Percentiles rank a stretch among this genome's conserved stretches.
These are phyloP conservation scores for Dicyrtoma fusca DNA, from an alignment of 2,888 invertebrate genomes.

Conservation along the genomic window DNA sequence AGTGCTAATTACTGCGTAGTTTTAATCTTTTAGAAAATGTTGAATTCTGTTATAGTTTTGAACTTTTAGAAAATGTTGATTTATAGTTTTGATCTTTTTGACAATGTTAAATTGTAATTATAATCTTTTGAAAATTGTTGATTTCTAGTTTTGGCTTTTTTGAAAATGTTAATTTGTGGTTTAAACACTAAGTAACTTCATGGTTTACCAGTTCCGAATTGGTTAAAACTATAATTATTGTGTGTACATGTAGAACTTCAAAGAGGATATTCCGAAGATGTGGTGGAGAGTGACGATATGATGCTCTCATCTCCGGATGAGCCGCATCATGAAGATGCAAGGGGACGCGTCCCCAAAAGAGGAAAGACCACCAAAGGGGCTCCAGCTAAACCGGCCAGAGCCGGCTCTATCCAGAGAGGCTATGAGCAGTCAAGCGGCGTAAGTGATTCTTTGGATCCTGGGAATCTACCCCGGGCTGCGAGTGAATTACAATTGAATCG, in stretches of 20 bases:
- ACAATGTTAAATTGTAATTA: too few relatives aligned
- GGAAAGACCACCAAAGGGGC: constrained; percentile 46
- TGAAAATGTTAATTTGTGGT: too few relatives aligned
- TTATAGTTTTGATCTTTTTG: too few relatives aligned
- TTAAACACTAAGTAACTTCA: too few relatives aligned
- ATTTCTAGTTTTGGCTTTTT: too few relatives aligned
- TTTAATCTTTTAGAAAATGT: too few relatives aligned
- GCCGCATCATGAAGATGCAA: constrained; percentile 1
- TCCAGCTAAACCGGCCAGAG: constrained; percentile 34
- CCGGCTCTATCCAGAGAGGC: constrained; percentile 33
- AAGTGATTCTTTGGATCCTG: constrained; percentile 50
- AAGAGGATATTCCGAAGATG: constrained; percentile 82
- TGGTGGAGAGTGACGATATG: constrained; percentile 71
- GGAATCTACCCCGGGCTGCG: constrained; percentile 70
- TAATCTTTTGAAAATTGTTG: too few relatives aligned
- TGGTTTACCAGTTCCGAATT: too few relatives aligned
- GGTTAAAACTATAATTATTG: constrained; percentile 12
- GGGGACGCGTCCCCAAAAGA: constrained; percentile 19
- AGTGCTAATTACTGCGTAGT: too few relatives aligned
- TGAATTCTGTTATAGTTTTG: too few relatives aligned
- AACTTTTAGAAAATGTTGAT: too few relatives aligned
- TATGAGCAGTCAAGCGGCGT: constrained; percentile 26
- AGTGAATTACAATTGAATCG: constrained; percentile 76
- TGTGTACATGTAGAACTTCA: constrained; percentile 69
- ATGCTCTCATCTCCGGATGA: constrained; percentile 44